Conservation (phyloP, 1,140 invertebrate species). For the Brachionus asplanchnoidis region DNA sequence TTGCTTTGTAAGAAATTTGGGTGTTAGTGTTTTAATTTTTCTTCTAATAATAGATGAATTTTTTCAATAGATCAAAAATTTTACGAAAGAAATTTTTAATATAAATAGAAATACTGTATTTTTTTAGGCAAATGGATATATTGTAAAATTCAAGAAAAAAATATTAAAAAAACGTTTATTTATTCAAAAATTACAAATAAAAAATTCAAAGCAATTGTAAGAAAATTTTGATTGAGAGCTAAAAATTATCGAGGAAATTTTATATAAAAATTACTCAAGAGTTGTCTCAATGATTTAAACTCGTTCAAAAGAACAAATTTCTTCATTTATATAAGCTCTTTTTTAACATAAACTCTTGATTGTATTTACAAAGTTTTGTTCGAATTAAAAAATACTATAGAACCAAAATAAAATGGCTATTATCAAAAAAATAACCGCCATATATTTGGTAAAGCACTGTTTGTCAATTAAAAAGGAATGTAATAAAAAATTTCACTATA, state of each 20-base stretch:
- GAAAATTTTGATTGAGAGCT: conserved; percentile 1
- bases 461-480: conserved; percentile 30
- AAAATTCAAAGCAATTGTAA: not conserved
- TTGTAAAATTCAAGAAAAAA: not conserved
- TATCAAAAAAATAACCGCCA: not conserved
- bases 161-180: not conserved
- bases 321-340: not conserved
- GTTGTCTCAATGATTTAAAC: not conserved
- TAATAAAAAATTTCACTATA: conserved; percentile 32
- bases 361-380: not conserved
- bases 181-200: not conserved
- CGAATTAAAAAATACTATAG: conserved; percentile 4
- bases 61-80: too few relatives aligned
- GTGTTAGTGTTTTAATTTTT: too few relatives aligned
- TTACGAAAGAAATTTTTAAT: too few relatives aligned
- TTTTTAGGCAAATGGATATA: too few relatives aligned
- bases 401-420: not conserved
- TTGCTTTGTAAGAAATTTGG: too few relatives aligned
- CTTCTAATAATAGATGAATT: too few relatives aligned
- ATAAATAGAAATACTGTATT: too few relatives aligned
- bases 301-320: not conserved
- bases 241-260: not conserved
- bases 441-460: conserved; percentile 7
- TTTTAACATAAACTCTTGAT: not conserved
- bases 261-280: not conserved